Evolutionary conservation across 2,797 vertebrate species (phyloP), one percentile per base, ranked within the genome.

Genomic region (Aulostomus chinensis): DNA sequence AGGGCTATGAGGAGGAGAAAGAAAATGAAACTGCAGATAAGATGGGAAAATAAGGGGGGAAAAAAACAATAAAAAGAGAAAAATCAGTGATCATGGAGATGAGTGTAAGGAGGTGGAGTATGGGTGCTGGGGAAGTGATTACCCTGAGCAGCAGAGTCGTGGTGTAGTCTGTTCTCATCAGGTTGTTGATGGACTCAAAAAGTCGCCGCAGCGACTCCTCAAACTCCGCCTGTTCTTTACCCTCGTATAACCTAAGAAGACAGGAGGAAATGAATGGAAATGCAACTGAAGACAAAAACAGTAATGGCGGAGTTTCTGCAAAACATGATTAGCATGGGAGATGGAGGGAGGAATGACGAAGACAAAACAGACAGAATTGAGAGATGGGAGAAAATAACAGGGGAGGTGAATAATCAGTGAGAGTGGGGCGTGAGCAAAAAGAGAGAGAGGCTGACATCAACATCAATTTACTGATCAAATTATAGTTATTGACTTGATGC

Each of bases 151-250:
- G 88, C 68, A 96, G 91, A 16, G 93, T 94, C 68, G 93, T 96
- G 79, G 90, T 91, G 78, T 91, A 81, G 56, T 95, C 91, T 32
- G 94, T 94, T 86, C 80, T 95, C 97, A 99, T 99, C 83, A 99
- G 80, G 57, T 89, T 96, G 89, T 97, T 98, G 86, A 99, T 98
- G 63, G 97, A 98, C 83, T 97, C 94, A 85, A 99, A 99, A 59
- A 99, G 94, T 32, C 86, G 90, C 64, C 91, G 94, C 86, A 99
- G 93, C 2, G 95, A 97, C 65, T 95, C 93, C 81, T 99, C 97
- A 88, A 99, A 99, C 73, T 97, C 95, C 0, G 62, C 86, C 86
- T 98, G 94, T 76, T 99, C 97, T 77, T 97, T 97, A 60, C 95
- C 95, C 81, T 99, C 97, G 14, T 99, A 99, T 4, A 99, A 80